These are phyloP conservation scores for Periophthalmus modestus DNA, from an alignment of 2,113 vertebrate species.

Conservation along the genomic window DNA sequence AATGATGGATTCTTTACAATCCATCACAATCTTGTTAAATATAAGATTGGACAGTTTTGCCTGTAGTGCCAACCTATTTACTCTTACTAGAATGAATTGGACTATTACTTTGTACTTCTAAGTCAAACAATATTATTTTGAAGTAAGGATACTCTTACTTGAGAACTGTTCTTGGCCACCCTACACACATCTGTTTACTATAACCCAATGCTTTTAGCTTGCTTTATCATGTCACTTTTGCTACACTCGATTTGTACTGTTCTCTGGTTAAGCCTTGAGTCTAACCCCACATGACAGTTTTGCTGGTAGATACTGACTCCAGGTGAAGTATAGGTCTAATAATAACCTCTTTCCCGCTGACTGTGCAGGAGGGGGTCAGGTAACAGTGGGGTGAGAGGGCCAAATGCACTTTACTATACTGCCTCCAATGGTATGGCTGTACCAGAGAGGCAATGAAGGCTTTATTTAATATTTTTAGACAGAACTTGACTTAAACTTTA, in stretches of 20 bases:
- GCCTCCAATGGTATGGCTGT: neutral
- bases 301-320: constrained; percentile 1
- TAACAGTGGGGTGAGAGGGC: constrained; percentile 19
- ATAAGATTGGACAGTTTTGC: too few species aligned
- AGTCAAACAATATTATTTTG: too few species aligned
- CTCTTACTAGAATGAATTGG: too few species aligned
- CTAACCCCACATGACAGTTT: constrained; percentile 10
- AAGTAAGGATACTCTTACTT: too few species aligned
- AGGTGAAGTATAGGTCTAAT: constrained; percentile 44
- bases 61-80: too few species aligned
- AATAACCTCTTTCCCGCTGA: constrained; percentile 58
- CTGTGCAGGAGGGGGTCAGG: constrained; percentile 39
- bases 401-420: constrained; percentile 26
- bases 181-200: too few species aligned
- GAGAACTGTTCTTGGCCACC: too few species aligned
- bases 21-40: too few species aligned
- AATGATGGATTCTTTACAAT: too few species aligned
- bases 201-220: too few species aligned
- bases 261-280: neutral
- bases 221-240: neutral
- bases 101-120: too few species aligned
- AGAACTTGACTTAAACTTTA: too few species aligned
- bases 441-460: neutral
- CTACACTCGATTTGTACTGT: neutral
- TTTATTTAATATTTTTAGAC: neutral